Base-by-base conservation (phyloP, 2,888 invertebrate species). In the Agonum fuliginosum region DNA sequence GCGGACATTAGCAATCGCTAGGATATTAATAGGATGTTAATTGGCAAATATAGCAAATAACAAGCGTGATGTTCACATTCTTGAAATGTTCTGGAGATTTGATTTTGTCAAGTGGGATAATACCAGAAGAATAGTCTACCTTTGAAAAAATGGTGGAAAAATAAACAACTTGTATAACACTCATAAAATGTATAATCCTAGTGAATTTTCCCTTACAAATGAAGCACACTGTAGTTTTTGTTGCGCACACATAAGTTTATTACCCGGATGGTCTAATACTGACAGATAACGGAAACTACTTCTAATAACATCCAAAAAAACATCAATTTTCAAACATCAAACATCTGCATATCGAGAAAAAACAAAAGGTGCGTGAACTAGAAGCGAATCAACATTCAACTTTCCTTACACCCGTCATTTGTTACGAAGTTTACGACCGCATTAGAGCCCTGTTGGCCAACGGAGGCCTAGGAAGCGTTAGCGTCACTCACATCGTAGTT, bases 401-500 rank as follows among this genome's bases (percentile, higher is more conserved):
- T 58, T 69, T 12, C 41, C 69, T 43, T 69, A 58, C 46, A 22
- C 24, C 70, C 27, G 70, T 48, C 70, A 70, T 70, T 46, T 70
- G 70, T 69, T 69, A 41, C 12, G 4, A 8, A 69, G 43, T 69
- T 69, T 69, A 69, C 24, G 41, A 69, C 41, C 22, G n/a, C 37
- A n/a, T 12, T 48, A 48, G 54, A n/a, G 54, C 4, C 54, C 54
- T n/a, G 24, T 3, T 20, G 20, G 8, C 54, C 54, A 54, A 54
- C 54, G 54, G 24, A 22, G 22, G 22, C 24, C 22, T n/a, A n/a
- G 19, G 22, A 10, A n/a, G 12, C 24, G 54, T 24, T n/a, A 22
- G 20, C 48, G 22, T 20, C 19, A 19, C 10, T n/a, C 10, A n/a
- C 22, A 20, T 48, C 48, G 19, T 20, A 19, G 20, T 27, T 58